Evolutionary conservation across 2,888 invertebrate genomes (phyloP).

Genomic region (Pterostichus niger): DNA sequence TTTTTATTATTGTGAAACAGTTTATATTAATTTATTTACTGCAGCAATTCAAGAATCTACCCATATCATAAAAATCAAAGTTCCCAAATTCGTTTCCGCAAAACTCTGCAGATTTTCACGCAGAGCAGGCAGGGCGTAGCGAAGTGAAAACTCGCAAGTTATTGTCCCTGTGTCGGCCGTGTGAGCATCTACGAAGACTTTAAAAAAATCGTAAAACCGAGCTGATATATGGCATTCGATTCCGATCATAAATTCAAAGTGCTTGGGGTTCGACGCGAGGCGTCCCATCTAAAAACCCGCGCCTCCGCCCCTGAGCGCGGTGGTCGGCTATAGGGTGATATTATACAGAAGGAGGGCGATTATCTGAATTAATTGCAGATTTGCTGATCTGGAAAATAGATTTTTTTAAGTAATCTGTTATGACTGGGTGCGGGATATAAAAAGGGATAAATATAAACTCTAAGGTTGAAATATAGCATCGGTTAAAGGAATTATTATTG

Average conservation of each 20-base stretch:
- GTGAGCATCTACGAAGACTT: conserved; percentile 53
- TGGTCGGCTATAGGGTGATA: conserved; percentile 4
- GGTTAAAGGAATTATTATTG: conserved; percentile 46
- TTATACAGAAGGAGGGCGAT: conserved; percentile 55
- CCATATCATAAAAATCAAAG: conserved; percentile 24
- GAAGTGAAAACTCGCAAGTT: conserved; percentile 58
- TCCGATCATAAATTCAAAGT: conserved; percentile 65
- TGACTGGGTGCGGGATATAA: conserved; percentile 33
- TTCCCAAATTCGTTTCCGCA: conserved; percentile 30
- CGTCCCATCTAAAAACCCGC: no score
- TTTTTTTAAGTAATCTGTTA: conserved; percentile 57
- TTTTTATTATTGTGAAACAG: no score
- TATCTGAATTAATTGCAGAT: conserved; percentile 60
- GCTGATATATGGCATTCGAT: conserved; percentile 64
- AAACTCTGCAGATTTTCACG: not conserved
- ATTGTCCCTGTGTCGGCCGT: conserved; percentile 55
- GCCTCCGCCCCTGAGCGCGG: not conserved
- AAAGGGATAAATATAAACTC: conserved; percentile 53
- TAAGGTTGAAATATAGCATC: conserved; percentile 44
- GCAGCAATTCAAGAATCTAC: no score
- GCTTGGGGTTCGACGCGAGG: conserved; percentile 55
- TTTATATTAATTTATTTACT: no score
- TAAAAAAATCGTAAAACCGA: conserved; percentile 64
- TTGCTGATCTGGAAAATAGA: conserved; percentile 61
- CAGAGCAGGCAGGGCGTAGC: conserved; percentile 18